A percentile compares a stretch with the other conserved stretches of the same genome.
These are phyloP conservation scores for Zeuzera pyrina DNA, from an alignment of 2,888 invertebrate species.

Conservation along the genomic window DNA sequence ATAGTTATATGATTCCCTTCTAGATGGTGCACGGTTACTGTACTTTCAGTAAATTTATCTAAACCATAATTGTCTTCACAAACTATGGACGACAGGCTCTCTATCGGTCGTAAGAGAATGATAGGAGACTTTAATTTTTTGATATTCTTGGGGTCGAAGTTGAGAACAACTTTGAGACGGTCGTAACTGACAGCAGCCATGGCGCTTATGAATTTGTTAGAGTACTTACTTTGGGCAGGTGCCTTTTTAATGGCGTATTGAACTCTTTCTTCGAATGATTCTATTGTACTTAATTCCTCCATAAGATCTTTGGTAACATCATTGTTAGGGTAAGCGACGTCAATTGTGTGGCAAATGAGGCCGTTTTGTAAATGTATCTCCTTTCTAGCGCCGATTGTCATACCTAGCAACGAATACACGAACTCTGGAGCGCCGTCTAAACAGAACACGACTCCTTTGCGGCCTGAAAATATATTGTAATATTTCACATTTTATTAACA, in stretches of 20 bases:
- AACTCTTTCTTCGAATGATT: conserved; percentile 73
- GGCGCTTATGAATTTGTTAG: conserved; percentile 33
- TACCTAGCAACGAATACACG: conserved; percentile 69
- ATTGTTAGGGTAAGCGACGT: conserved; percentile 53
- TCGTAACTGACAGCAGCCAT: conserved; percentile 47
- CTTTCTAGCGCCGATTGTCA: conserved; percentile 53
- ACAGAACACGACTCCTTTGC: conserved; percentile 76
- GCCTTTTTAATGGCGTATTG: conserved; percentile 47
- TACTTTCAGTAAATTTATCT: conserved; percentile 68
- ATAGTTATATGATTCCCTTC: conserved; percentile 83
- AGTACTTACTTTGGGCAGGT: conserved; percentile 50
- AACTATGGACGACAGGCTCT: conserved; percentile 58
- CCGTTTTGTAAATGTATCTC: conserved; percentile 71
- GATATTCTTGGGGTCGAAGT: conserved; percentile 53
- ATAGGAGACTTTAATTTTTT: conserved; percentile 72
- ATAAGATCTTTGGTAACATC: conserved; percentile 42
- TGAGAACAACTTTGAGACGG: conserved; percentile 67
- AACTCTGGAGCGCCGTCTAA: conserved; percentile 88
- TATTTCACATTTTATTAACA: no score
- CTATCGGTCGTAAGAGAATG: conserved; percentile 76
- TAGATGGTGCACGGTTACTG: conserved; percentile 74
- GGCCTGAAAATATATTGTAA: conserved; percentile 39
- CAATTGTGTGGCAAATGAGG: conserved; percentile 70
- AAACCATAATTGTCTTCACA: conserved; percentile 79
- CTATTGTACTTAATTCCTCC: conserved; percentile 62